Base-by-base conservation (phyloP, 35 echinoderm and acorn worm species). In the Eucidaris tribuloides region DNA sequence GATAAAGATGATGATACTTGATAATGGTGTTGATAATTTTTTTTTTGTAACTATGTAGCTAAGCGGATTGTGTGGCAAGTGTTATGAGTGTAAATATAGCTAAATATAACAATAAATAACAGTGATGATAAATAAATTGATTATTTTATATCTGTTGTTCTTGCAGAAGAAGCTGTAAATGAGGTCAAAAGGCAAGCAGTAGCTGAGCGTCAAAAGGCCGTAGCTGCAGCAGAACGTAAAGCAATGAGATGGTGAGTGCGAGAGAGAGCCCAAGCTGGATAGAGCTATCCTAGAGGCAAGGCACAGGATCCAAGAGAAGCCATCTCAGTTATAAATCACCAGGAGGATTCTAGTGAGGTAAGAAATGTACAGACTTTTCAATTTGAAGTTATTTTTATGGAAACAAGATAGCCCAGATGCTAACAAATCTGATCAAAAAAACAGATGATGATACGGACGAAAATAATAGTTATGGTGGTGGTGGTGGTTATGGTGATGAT, bases 301-400 rank as follows among this genome's bases (percentile, higher is more conserved):
- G 46, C 74, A 86, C 83, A 90, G 25, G 96, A 78, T 4, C 71
- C 90, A 48, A 91, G 93, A 42, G 91, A 99, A 42, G 96, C 91
- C 2, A 58, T 90, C 1, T 72, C 66, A 13, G 32, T 90, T 14
- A 55, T 99, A 1, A 99, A 99, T 57, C 84, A 88, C 32, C 96
- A 99, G 31, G 96, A 99, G 58, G 91, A 93, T 54, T 93, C 96
- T 6, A 99, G 96, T 76, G 96, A 99, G 90, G 96, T 99, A 58
- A 90, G 83, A 32, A 59, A 56, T 28, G 19, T 34, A 20, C 0
- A 19, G 15, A n/a, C n/a, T n/a, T n/a, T n/a, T n/a, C n/a, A n/a
- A n/a, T n/a, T n/a, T n/a, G n/a, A n/a, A n/a, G n/a, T n/a, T n/a
- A n/a, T n/a, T n/a, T n/a, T n/a, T n/a, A n/a, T n/a, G n/a, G n/a